Base-by-base conservation (phyloP, 2,888 invertebrate genomes). In the Zele albiditarsus region DNA sequence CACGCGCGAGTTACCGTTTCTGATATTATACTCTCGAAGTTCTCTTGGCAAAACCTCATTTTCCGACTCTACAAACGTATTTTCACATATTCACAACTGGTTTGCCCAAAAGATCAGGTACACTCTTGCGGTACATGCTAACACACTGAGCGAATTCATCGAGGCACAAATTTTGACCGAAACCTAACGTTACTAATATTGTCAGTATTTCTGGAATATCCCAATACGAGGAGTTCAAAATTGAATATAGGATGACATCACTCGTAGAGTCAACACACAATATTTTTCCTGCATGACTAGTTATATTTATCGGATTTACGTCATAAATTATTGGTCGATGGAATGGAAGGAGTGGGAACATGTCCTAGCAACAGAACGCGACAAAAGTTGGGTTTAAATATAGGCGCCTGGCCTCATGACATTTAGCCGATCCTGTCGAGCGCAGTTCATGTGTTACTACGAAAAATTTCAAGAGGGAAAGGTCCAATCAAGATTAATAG, bases 381-480 rank as follows among this genome's bases (percentile, higher is more conserved):
- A 70, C 74, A 73, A 79, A 78, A 78, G 77, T 79, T 80, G 74
- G 73, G 79, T 79, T 79, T 75, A 78, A 80, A 80, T 80, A 80
- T 80, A 80, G 79, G 77, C 73, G 74, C 89, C 83, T 89, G 85
- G 81, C 84, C 88, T 84, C 90, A 90, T 90, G 79, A 86, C 86
- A 85, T 86, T 88, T 85, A 82, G 81, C 82, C 80, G 82, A 81
- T 83, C 79, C 81, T 83, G 85, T 86, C 84, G 80, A 79, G 75
- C 78, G 80, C 81, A 28, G 20, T 46, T 27, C 63, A 63, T 78
- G 70, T 62, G 38, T 46, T 74, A 66, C 66, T 71, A 58, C 70
- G 63, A 71, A 27, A 65, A 67, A 58, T n/a, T 38, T 65, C 42
- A 20, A n/a, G 33, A 38, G 49, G 33, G 12, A 4, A 12, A 42